Base-by-base conservation (phyloP, 1,140 invertebrate species). In the Whitmania pigra region DNA sequence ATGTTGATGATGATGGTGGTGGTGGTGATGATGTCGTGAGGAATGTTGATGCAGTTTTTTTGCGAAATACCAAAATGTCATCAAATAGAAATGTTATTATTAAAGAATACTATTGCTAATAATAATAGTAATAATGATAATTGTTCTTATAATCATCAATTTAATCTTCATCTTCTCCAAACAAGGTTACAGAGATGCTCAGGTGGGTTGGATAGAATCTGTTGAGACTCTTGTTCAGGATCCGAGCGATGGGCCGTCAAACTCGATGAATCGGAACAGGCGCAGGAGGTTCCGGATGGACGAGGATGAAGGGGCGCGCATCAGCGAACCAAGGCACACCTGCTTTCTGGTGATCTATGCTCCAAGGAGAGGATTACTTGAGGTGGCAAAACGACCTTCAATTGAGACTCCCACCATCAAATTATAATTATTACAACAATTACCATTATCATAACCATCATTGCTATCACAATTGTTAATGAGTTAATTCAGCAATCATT, bases 341-440 rank as follows among this genome's bases (percentile, higher is more conserved):
- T 79, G 89, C 22, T 94, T 93, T 81, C 82, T 94, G 63, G 86
- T 91, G 0, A 90, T 94, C 72, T 93, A 93, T 84, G 88, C 90
- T 2, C 88, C 91, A 0, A 88, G 89, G 74, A 86, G 90, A 78
- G 90, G 90, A 40, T 84, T 90, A 29, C 82, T 95, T 69, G 92
- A 95, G 81, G 89, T 94, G 74, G 63, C 53, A 49, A 36, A 63
- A 5, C 7, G 43, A 11, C 13, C 2, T 17, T 49, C 43, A 11
- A 49, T 49, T 17, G 9, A 5, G 43, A 49, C 43, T 11, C 15
- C 43, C 43, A 49, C 15, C 9, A 49, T 49, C 43, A 49, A 43
- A 27, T 60, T 60, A 17, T 60, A 5, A 60, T 60, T 27, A 27
- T 60, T 22, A 60, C 17, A 4, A 60, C 43, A 49, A 49, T 17